phyloP scores from a whole-genome alignment of 2,888 invertebrate genomes.

The Lamproptera curius region DNA sequence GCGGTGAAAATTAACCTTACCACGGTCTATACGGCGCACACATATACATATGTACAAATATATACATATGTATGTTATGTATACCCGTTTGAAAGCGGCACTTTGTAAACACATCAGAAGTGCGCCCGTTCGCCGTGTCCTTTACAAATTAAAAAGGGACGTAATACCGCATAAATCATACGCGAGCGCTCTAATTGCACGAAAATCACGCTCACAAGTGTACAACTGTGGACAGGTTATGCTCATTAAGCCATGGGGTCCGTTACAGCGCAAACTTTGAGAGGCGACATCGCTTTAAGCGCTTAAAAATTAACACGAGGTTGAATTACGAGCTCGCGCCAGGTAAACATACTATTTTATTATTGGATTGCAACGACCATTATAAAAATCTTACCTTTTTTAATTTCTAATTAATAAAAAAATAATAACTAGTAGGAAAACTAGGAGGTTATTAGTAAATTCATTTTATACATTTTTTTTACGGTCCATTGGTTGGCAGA shows the following conservation, averaged over 20 bases:
- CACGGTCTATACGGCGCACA: conserved; percentile 1
- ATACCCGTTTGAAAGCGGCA: conserved; percentile 41
- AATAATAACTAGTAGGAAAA: no score
- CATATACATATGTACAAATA: conserved; percentile 2
- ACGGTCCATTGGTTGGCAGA: no score
- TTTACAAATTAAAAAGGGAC: conserved; percentile 51
- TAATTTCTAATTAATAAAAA: no score
- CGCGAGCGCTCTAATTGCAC: conserved; percentile 62
- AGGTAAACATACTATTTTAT: no score
- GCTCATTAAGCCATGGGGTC: conserved; percentile 48
- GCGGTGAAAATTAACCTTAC: conserved; percentile 12
- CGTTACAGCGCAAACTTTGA: conserved; percentile 37
- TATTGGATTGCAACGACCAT: no score
- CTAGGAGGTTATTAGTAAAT: no score
- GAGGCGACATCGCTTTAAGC: conserved; percentile 39
- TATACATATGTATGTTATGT: no score
- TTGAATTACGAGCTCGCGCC: conserved; percentile 31
- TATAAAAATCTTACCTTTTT: no score
- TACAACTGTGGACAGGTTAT: conserved; percentile 50
- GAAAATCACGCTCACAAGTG: conserved; percentile 56
- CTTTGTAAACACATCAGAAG: conserved; percentile 33
- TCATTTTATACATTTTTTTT: no score
- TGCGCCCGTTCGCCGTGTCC: conserved; percentile 32
- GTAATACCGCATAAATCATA: conserved; percentile 49
- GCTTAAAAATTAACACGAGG: conserved; percentile 40